Base-by-base conservation (phyloP, 2,797 vertebrate species). In the Podargus strigoides region DNA sequence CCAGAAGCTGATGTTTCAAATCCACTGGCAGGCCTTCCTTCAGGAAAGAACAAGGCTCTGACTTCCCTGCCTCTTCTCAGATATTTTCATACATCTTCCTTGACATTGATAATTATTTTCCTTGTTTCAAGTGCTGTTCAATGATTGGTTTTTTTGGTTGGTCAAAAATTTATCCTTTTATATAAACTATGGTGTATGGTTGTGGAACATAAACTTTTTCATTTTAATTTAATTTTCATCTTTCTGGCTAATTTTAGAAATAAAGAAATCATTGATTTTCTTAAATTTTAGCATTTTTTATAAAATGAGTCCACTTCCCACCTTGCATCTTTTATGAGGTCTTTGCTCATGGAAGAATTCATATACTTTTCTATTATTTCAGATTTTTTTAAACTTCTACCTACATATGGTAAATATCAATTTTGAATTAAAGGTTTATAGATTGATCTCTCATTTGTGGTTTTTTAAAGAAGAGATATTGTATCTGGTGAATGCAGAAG, bases 101-200 rank as follows among this genome's bases (percentile, higher is more conserved):
- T 81, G 4, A n/a, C 34, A 53, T 27, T 21, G 6, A 21, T n/a
- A 56, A 41, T 30, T 44, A 26, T 47, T 49, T 87, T 79, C 16
- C 17, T 63, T 72, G 8, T 56, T 92, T 93, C 22, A 75, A 70
- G 7, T 72, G 34, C 23, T 53, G 3, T 49, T 91, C 17, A 59
- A 34, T 30, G 2, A 52, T 6, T 37, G 5, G 5, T 41, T 47
- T 60, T 10, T 53, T 52, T 32, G 2, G 4, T 81, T 70, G 64
- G 22, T 10, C 12, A 55, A 59, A 87, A 44, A 7, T 0, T 50
- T 55, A 69, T 32, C 2, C 2, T 60, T 67, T 80, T 47, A 4
- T 59, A 47, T 56, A 46, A 84, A 36, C 2, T 52, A 32, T 0
- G 1, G 5, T 6, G 42, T 1, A 1, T 20, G 12, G 12, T 26